Percentiles rank a stretch among this genome's conserved stretches.
These are phyloP conservation scores for Malacoctenus gilli DNA, from an alignment of 2,797 vertebrate species.

Conservation along the genomic window DNA sequence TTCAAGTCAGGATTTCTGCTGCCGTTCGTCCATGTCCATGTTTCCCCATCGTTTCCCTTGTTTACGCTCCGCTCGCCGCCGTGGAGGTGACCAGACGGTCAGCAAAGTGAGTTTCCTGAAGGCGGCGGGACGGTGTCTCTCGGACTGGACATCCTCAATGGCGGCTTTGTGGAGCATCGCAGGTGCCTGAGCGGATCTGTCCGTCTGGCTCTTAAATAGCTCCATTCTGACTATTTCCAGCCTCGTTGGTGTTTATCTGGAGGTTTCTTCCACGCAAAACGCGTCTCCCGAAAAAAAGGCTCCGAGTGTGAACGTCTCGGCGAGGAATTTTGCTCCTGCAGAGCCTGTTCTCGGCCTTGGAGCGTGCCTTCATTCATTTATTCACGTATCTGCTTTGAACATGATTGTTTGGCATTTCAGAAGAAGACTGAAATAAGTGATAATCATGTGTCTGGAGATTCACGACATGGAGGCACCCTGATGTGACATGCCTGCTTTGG, in stretches of 20 bases:
- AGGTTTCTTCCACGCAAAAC: no score
- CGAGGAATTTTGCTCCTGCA: no score
- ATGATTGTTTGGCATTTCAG: conserved; percentile 57
- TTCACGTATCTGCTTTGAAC: conserved; percentile 31
- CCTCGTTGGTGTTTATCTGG: conserved; percentile 38
- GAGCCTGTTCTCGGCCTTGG: no score
- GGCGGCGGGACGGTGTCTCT: conserved; percentile 55
- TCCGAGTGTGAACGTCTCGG: no score
- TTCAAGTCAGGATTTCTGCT: conserved; percentile 2
- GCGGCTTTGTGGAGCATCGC: conserved; percentile 56
- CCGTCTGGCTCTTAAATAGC: conserved; percentile 19
- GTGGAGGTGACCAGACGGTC: conserved; percentile 62
- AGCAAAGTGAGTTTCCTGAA: conserved; percentile 43
- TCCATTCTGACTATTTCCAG: conserved; percentile 49
- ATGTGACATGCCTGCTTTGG: conserved; percentile 85
- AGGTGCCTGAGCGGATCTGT: conserved; percentile 42
- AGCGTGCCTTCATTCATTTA: conserved; percentile 22
- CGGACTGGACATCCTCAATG: conserved; percentile 66
- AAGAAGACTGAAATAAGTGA: conserved; percentile 74
- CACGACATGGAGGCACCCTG: conserved; percentile 77
- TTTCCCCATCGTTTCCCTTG: conserved; percentile 50
- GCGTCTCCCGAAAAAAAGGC: no score
- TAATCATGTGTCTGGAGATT: conserved; percentile 82
- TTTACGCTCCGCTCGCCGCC: conserved; percentile 61
- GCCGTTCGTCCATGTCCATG: conserved; percentile 14